Percentiles rank a stretch among this genome's conserved stretches.
Conservation (phyloP, 2,888 invertebrate species). For the Yponomeuta malinellus region DNA sequence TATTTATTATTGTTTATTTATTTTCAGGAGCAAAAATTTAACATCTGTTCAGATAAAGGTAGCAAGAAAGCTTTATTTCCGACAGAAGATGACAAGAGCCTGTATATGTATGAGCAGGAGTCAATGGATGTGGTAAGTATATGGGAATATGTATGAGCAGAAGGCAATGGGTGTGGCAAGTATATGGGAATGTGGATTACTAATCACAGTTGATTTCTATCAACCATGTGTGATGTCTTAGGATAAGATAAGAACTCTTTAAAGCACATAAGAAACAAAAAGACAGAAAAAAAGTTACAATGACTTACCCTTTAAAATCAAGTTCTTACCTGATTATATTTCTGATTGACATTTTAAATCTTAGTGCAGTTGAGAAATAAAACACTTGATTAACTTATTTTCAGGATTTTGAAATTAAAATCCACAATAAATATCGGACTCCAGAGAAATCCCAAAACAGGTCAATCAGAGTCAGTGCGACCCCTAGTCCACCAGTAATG, state of each 20-base stretch:
- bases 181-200: background rate
- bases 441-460: slow-evolving; percentile 24
- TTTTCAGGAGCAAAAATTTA: background rate
- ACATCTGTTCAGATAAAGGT: background rate
- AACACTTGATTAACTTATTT: background rate
- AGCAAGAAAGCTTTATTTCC: background rate
- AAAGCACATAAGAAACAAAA: no score
- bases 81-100: background rate
- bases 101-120: background rate
- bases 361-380: no score
- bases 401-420: slow-evolving; percentile 11
- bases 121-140: slow-evolving; percentile 3
- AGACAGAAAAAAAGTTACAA: no score
- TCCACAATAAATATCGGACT: background rate
- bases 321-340: no score
- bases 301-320: no score
- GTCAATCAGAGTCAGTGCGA: slow-evolving; percentile 37
- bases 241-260: no score
- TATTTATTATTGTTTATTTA: no score
- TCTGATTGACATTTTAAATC: no score
- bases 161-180: slow-evolving; percentile 2
- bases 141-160: background rate
- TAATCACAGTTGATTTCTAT: background rate
- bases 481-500: slow-evolving; percentile 34
- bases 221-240: no score